Evolutionary conservation across 1,140 invertebrate species (phyloP).

Genomic region (Drosophila obscura): DNA sequence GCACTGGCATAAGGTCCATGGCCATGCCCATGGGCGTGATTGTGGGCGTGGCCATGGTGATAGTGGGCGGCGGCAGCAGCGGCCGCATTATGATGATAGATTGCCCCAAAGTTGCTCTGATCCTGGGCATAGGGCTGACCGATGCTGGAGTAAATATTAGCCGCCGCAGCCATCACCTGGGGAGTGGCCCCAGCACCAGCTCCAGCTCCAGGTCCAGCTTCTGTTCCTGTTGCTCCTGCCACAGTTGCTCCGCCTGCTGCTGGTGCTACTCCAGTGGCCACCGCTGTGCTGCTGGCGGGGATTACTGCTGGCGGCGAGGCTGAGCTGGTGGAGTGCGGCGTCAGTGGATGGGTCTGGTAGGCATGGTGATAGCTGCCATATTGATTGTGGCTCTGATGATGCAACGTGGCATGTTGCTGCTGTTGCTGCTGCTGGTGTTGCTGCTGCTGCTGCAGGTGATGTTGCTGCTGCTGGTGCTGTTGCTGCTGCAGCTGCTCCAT

Average conservation of each 20-base stretch:
- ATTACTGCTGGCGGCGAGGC: slow-evolving; percentile 39
- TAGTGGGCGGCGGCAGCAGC: slow-evolving; percentile 46
- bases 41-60: slow-evolving; percentile 64
- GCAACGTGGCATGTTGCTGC: slow-evolving; percentile 50
- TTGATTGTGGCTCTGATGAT: slow-evolving; percentile 29
- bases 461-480: slow-evolving; percentile 51
- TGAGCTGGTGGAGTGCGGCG: slow-evolving; percentile 57
- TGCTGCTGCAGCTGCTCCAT: slow-evolving; percentile 65
- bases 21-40: slow-evolving; percentile 58
- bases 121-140: slow-evolving; percentile 84
- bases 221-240: slow-evolving; percentile 1
- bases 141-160: slow-evolving; percentile 77
- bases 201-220: background rate
- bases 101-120: slow-evolving; percentile 85
- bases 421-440: slow-evolving; percentile 47
- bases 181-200: slow-evolving; percentile 25
- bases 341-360: slow-evolving; percentile 61
- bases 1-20: slow-evolving; percentile 71
- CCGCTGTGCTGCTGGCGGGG: slow-evolving; percentile 3
- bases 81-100: slow-evolving; percentile 84
- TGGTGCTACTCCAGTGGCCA: slow-evolving; percentile 1
- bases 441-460: slow-evolving; percentile 26
- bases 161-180: slow-evolving; percentile 56
- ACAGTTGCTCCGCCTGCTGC: slow-evolving; percentile 18
- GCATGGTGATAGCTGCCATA: slow-evolving; percentile 53